Evolutionary conservation across 2,797 vertebrate species (phyloP).

Genomic region (Trachurus trachurus): DNA sequence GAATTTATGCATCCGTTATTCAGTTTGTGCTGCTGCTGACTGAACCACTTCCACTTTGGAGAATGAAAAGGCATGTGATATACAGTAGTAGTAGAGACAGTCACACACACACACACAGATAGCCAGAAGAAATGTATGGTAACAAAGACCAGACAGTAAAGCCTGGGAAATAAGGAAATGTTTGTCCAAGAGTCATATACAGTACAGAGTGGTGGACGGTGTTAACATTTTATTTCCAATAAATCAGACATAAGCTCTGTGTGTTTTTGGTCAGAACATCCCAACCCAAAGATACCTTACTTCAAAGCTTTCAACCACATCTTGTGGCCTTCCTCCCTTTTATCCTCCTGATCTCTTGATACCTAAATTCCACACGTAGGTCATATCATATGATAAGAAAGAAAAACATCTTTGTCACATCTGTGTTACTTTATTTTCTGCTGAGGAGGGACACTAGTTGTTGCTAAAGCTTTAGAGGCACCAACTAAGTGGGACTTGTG

Average conservation of each 20-base stretch:
- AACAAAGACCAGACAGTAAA: neutral
- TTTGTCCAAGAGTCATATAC: neutral
- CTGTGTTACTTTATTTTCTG: neutral
- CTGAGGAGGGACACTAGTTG: neutral
- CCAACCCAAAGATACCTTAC: neutral
- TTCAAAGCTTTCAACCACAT: neutral
- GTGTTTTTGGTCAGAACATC: neutral
- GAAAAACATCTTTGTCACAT: neutral
- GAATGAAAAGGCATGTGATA: neutral
- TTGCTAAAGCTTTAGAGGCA: neutral
- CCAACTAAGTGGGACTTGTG: neutral
- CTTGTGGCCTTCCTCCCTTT: neutral
- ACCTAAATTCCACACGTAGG: neutral
- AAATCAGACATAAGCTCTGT: neutral
- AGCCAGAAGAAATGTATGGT: neutral
- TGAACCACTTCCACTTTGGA: neutral
- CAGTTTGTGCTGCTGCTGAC: conserved; percentile 6
- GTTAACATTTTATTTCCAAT: conserved; percentile 1
- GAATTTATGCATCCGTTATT: neutral
- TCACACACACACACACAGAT: neutral
- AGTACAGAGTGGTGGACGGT: neutral
- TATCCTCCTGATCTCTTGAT: neutral
- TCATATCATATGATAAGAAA: neutral
- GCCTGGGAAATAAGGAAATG: neutral
- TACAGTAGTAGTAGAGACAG: conserved; percentile 4